Percentiles rank a stretch among this genome's conserved stretches.
phyloP scores from a whole-genome alignment of 2,888 invertebrate genomes.

The Nemoura dubitans region DNA sequence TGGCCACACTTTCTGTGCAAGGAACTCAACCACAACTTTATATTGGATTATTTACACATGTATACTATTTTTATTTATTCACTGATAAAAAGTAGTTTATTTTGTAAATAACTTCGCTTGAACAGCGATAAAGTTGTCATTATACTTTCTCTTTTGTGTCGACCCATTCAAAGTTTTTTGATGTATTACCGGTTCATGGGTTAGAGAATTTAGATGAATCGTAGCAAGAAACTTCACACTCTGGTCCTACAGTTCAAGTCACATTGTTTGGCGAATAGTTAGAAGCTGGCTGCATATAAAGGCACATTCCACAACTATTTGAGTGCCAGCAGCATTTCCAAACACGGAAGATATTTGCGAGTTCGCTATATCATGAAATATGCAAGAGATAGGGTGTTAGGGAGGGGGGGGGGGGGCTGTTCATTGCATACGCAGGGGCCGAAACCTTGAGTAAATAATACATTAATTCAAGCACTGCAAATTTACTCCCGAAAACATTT shows the following conservation, averaged over 20 bases:
- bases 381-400: neutral
- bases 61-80: neutral
- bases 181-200: neutral
- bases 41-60: neutral
- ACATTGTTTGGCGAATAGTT: slow-evolving; percentile 38
- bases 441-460: neutral
- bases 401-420: too few species aligned
- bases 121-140: neutral
- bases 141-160: slow-evolving; percentile 21
- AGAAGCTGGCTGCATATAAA: neutral
- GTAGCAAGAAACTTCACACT: slow-evolving; percentile 33
- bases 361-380: neutral
- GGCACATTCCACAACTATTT: slow-evolving; percentile 40
- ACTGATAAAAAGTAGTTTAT: neutral
- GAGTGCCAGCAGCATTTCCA: slow-evolving; percentile 31
- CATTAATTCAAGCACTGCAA: neutral
- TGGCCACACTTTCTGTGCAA: neutral
- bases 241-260: slow-evolving; percentile 7
- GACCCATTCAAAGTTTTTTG: neutral
- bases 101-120: slow-evolving; percentile 20
- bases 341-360: slow-evolving; percentile 13
- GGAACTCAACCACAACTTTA: neutral
- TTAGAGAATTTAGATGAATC: slow-evolving; percentile 29
- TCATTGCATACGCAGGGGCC: neutral
- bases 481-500: neutral